Evolutionary conservation across 2,888 invertebrate species (phyloP).

Genomic region (Psococerastis gibbosa): DNA sequence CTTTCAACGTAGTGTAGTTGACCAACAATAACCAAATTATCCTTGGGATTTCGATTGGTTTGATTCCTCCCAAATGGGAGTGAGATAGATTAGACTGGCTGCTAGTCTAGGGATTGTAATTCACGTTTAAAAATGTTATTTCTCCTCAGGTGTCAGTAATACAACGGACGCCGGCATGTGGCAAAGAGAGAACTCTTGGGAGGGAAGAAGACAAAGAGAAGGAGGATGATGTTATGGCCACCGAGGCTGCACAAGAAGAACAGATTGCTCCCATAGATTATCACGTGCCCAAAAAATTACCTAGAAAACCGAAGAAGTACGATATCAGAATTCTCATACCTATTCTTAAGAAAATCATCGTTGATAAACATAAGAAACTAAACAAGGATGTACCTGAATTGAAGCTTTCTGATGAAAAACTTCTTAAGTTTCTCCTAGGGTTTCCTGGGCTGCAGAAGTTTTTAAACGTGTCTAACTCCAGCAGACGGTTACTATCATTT

Average conservation of each 20-base stretch:
- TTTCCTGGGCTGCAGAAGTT: slow-evolving; percentile 7
- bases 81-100: no score
- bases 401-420: slow-evolving; percentile 3
- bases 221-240: slow-evolving; percentile 31
- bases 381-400: slow-evolving; percentile 2
- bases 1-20: no score
- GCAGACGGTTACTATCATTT: no score
- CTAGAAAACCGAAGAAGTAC: not conserved
- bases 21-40: no score
- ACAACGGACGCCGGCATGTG: slow-evolving; percentile 47
- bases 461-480: no score
- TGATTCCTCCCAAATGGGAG: no score
- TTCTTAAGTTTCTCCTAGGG: not conserved
- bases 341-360: slow-evolving; percentile 7
- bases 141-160: slow-evolving; percentile 55
- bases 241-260: slow-evolving; percentile 38
- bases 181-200: slow-evolving; percentile 21
- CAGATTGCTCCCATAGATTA: slow-evolving; percentile 83
- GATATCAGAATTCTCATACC: slow-evolving; percentile 6
- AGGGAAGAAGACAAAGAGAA: slow-evolving; percentile 25
- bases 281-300: slow-evolving; percentile 54
- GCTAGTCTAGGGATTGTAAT: no score
- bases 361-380: slow-evolving; percentile 9
- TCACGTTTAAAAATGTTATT: no score
- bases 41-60: no score